Base-by-base conservation (phyloP, 1,140 invertebrate species). In the Popillia japonica region DNA sequence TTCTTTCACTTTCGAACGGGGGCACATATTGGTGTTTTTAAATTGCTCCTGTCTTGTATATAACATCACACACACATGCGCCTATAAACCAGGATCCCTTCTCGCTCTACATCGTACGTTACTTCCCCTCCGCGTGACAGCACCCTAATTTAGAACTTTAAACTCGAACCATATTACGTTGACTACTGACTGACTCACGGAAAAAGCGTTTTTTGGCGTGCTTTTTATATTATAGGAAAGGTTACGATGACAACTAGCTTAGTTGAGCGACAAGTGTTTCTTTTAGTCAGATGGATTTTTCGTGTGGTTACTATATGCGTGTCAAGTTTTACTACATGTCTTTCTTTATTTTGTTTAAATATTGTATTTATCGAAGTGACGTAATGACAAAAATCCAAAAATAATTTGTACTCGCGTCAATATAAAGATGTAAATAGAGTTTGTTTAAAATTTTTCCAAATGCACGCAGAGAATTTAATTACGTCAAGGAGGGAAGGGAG, bases 91-190 rank as follows among this genome's bases (percentile, higher is more conserved):
- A 17, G 48, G 14, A 17, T 17, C 48, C 17, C 48, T 55, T 55
- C 48, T 55, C 48, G 48, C 48, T 68, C 22, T 11, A 68, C 61
- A 17, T 34, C 22, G 23, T 20, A 14, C 22, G 27, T 27, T 68
- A 22, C 22, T 68, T 68, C 61, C 61, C 61, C 61, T 34, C 22
- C 61, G 61, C 9, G 14, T 22, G 61, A 68, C 61, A 68, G 61
- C 17, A 68, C 61, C 61, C 61, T 68, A 68, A 68, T 68, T 68
- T 68, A 68, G 11, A 68, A 68, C 61, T 22, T n/a, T 68, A 68
- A 68, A 68, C 22, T 68, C 20, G 22, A 68, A 68, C 61, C 61
- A 68, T 17, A 34, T 34, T 68, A 34, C 61, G 22, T 4, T 20
- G 22, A 34, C 61, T 17, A 68, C 22, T 68, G 20, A 68, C 61